Evolutionary conservation across 2,888 invertebrate genomes (phyloP).

Genomic region (Orchestes rusci): DNA sequence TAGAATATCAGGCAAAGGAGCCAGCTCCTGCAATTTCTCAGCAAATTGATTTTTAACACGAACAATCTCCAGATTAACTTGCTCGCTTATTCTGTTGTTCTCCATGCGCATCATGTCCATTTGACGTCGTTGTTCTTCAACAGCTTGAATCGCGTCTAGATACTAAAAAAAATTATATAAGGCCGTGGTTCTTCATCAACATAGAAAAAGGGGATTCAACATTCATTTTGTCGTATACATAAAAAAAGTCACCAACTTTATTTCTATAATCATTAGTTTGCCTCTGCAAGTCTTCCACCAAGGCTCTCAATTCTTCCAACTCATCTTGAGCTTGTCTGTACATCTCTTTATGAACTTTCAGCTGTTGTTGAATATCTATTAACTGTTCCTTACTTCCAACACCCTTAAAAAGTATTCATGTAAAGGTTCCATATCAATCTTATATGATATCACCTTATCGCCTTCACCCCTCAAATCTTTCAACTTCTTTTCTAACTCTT

Average conservation of each 20-base stretch:
- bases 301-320: slow-evolving; percentile 49
- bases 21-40: slow-evolving; percentile 62
- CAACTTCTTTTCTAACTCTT: slow-evolving; percentile 50
- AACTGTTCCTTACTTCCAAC: slow-evolving; percentile 51
- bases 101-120: slow-evolving; percentile 67
- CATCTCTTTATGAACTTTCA: slow-evolving; percentile 48
- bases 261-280: slow-evolving; percentile 64
- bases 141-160: slow-evolving; percentile 59
- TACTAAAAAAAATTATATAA: slow-evolving; percentile 42
- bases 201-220: no score
- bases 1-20: slow-evolving; percentile 61
- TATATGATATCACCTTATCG: slow-evolving; percentile 17
- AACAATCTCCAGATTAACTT: slow-evolving; percentile 63
- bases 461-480: slow-evolving; percentile 42
- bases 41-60: slow-evolving; percentile 65
- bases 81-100: slow-evolving; percentile 61
- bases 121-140: slow-evolving; percentile 63
- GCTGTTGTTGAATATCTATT: slow-evolving; percentile 53
- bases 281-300: slow-evolving; percentile 58
- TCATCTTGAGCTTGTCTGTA: slow-evolving; percentile 55
- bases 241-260: no score
- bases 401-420: slow-evolving; percentile 15
- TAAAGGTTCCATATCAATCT: slow-evolving; percentile 26
- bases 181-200: no score
- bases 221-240: no score